Base-by-base conservation (phyloP, 2,888 invertebrate genomes). In the Scaptodrosophila latifasciaeformis region DNA sequence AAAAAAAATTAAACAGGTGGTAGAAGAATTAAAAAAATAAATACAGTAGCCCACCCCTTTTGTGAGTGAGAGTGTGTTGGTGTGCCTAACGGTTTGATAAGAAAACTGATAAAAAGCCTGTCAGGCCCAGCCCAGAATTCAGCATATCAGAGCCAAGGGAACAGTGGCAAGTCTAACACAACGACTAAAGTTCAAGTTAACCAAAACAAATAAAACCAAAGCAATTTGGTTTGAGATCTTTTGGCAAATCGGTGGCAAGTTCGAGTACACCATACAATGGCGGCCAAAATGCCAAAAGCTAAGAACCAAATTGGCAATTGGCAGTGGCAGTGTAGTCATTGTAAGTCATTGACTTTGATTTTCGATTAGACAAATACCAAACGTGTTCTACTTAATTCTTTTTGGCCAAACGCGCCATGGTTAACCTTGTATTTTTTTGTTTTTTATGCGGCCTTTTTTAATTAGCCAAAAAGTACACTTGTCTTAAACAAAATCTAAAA, bases 271-370 rank as follows among this genome's bases (percentile, higher is more conserved):
- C n/a, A 13, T 47, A 54, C 49, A 67, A 61, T 81, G 72, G 76
- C 61, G 66, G 62, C 70, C 60, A 64, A 75, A 68, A 65, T 68
- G 63, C 78, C 67, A 39, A 40, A 57, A 45, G n/a, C 24, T 24
- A 24, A 24, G 58, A 66, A 54, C 31, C 54, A 52, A 66, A 56
- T 79, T 81, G 80, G 69, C 74, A 56, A 54, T 65, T 59, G 59
- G 53, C 54, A 58, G 75, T 31, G 68, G n/a, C n/a, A n/a, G n/a
- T n/a, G n/a, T n/a, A n/a, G n/a, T n/a, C n/a, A n/a, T n/a, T 76
- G 81, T 72, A 81, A 75, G 82, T 75, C 75, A 75, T 75, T 75
- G 75, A 75, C 82, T 81, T 75, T 75, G 82, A 75, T 81, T 60
- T 81, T 81, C 74, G 76, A 81, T 71, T 79, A 68, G 72, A 62